Conservation (phyloP, 2,113 vertebrate genomes). For the Dermatemys mawii region DNA sequence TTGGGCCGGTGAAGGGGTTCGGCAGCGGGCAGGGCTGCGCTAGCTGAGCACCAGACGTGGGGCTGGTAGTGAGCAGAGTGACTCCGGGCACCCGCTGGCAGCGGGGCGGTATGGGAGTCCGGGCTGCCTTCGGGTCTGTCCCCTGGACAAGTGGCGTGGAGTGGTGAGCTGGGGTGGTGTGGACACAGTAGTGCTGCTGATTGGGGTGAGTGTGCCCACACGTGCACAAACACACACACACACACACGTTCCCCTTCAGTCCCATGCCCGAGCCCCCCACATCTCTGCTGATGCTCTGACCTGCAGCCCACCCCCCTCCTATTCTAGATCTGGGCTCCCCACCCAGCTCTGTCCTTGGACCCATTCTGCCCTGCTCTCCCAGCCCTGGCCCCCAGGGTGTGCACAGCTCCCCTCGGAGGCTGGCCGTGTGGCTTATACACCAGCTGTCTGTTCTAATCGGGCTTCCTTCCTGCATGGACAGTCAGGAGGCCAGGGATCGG, state of each 20-base stretch:
- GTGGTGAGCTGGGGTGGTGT: not conserved
- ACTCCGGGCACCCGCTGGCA: not conserved
- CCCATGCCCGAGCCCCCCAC: not conserved
- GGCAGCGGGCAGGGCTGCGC: not conserved
- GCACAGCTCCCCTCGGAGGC: not conserved
- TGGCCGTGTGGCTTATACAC: not conserved
- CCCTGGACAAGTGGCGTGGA: not conserved
- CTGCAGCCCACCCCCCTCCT: not conserved
- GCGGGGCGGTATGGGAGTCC: not conserved
- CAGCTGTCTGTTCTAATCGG: not conserved
- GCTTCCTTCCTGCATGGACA: too few relatives aligned
- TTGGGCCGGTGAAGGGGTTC: not conserved
- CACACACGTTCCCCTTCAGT: not conserved
- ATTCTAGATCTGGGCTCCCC: not conserved
- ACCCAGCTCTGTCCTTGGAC: too few relatives aligned
- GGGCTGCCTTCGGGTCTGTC: not conserved
- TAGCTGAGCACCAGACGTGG: not conserved
- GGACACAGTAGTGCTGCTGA: not conserved
- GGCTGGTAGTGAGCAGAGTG: not conserved
- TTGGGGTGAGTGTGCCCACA: not conserved
- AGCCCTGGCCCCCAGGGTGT: too few relatives aligned
- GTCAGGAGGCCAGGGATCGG: not conserved
- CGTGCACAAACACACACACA: too few relatives aligned
- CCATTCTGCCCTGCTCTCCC: not conserved
- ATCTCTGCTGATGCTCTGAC: not conserved